Base-by-base conservation (phyloP, 2,797 vertebrate species). In the Hippoglossus hippoglossus region DNA sequence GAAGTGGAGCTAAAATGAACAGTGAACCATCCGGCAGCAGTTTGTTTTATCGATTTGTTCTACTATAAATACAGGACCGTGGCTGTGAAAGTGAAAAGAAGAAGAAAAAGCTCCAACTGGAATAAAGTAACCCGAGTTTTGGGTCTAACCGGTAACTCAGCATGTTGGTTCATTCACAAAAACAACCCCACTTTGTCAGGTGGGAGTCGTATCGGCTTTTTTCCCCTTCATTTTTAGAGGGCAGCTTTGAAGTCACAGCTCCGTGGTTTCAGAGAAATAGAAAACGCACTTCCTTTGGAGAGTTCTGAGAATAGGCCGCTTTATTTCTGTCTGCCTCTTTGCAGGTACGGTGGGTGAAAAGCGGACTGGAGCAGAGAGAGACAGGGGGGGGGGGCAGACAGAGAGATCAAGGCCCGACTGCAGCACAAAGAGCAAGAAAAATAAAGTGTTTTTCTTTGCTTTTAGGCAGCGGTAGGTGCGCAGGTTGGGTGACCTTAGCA, bases 401-500 rank as follows among this genome's bases (percentile, higher is more conserved):
- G 44, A 71, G 76, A 77, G 85, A 87, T 90, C 87, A 86, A 88
- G 86, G 83, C 67, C 34, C 6, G 46, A 57, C 77, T 57, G 77
- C 65, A 56, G 76, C 78, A 86, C 79, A 79, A 78, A 82, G 55
- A 76, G 47, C 50, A 53, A 67, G 64, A 50, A 64, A 82, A 82
- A 77, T 44, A 77, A 67, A 54, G 68, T 79, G 68, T 74, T 84
- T 83, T 84, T 83, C 61, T 76, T 75, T 69, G 66, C 83, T 79
- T 74, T 84, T 75, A 66, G 75, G 70, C 54, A 51, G 71, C 73
- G 2, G 28, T 62, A 47, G 63, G 65, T 77, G 68, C 75, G 63
- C 62, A 22, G 67, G 69, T 62, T 78, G 50, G 63, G 79, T 87
- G 90, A 86, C 87, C 83, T 86, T 88, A 83, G 67, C 71, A 84